Percentiles rank a stretch among this genome's conserved stretches.
These are phyloP conservation scores for Drosophila pseudoananassae DNA, from an alignment of 1,140 invertebrate species.

Conservation along the genomic window DNA sequence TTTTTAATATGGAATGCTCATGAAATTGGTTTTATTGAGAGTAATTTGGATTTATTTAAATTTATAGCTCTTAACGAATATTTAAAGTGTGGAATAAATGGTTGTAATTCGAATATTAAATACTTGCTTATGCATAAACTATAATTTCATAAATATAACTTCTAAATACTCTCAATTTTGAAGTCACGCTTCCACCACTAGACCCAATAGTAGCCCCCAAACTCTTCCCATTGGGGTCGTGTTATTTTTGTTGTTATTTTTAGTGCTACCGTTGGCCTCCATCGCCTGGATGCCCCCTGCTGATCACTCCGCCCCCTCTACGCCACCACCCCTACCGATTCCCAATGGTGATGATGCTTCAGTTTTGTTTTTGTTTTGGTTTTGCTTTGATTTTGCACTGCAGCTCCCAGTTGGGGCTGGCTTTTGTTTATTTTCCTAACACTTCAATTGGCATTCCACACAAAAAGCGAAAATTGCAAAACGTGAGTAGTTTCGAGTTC, in stretches of 20 bases:
- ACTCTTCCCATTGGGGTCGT: conserved; percentile 62
- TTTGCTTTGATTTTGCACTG: conserved; percentile 45
- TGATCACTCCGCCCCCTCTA: conserved; percentile 15
- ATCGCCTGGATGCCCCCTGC: conserved; percentile 36
- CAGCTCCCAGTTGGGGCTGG: conserved; percentile 63
- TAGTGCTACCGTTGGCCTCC: conserved; percentile 70
- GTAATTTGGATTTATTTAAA: neutral
- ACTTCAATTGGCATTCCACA: conserved; percentile 82
- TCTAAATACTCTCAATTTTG: neutral
- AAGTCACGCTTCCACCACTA: conserved; percentile 47
- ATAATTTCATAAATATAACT: neutral
- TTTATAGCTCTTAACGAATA: neutral
- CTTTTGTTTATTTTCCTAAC: conserved; percentile 82
- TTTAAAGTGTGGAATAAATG: neutral
- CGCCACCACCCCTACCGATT: conserved; percentile 11
- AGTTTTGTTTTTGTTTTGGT: conserved; percentile 59
- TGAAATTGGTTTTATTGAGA: conserved; percentile 4
- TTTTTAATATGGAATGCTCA: conserved; percentile 2
- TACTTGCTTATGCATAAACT: neutral
- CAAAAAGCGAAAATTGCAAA: conserved; percentile 82
- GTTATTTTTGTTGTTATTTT: conserved; percentile 80
- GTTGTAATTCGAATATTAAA: neutral
- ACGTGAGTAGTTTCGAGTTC: conserved; percentile 82
- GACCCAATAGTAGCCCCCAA: conserved; percentile 17
- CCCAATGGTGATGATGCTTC: conserved; percentile 75